Evolutionary conservation across 2,888 invertebrate species (phyloP), one percentile per base, ranked within the genome.

Genomic region (Hybos culiciformis): DNA sequence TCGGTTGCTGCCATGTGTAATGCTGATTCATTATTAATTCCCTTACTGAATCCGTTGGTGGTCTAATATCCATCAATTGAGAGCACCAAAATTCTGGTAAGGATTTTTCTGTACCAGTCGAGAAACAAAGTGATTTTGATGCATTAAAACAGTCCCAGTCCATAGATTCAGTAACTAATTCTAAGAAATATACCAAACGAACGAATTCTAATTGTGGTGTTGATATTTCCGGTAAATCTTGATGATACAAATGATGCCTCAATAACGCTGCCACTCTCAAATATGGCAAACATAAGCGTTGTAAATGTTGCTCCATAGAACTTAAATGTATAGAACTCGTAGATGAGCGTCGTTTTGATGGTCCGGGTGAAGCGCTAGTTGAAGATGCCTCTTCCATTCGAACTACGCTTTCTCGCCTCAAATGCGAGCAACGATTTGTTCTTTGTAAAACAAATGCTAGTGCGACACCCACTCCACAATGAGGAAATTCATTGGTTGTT

Each of bases 211-310:
- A 73, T 36, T 76, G 72, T 2, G 77, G 66, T 4, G 72, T 67
- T 36, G 70, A 65, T 39, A 83, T 73, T 52, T 77, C 75, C 0
- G 84, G 85, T 60, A 88, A 70, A 37, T 78, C 74, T 55, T 78
- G 76, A 48, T 84, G 82, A 64, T 85, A 86, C 49, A 86, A 70
- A 69, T 93, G 90, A 61, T 82, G 80, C 39, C 83, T 77, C 40
- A 94, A 69, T 7, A 94, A 68, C 1, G 90, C 77, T 3, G 90
- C 83, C 39, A 91, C 74, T 37, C 92, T 76, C 50, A 93, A 67
- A 66, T 84, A 92, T 15, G 90, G 90, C 48, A 92, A 67, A 56
- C 87, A 82, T 46, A 86, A 67, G 49, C 79, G 77, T 64, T 88
- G 83, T 43, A 92, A 70, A 73, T 83, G 66, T 46, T 58, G 54